A percentile compares a stretch with the other conserved stretches of the same genome.
phyloP scores from a whole-genome alignment of 2,113 vertebrate genomes.

The Pterophyllum scalare region DNA sequence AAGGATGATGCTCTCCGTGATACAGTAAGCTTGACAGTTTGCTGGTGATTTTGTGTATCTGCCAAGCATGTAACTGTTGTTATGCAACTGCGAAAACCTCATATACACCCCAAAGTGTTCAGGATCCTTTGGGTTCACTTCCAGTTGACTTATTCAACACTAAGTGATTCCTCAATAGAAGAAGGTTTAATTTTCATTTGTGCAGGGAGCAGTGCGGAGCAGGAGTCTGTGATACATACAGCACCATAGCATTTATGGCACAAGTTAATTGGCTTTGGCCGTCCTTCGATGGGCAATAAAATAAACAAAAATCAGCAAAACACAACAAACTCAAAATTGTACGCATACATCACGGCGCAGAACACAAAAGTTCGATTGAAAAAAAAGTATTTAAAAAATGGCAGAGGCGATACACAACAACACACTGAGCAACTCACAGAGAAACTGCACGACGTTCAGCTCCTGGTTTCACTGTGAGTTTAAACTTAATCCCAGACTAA shows the following conservation, averaged over 20 bases:
- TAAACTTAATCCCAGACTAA: neutral
- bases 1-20: neutral
- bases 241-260: neutral
- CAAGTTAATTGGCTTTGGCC: neutral
- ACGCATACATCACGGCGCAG: neutral
- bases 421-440: neutral
- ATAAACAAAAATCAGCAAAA: neutral
- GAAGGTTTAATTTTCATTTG: conserved; percentile 3
- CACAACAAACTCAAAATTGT: conserved; percentile 9
- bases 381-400: neutral
- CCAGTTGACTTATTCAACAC: neutral
- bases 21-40: neutral
- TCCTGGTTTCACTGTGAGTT: neutral
- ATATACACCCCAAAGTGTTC: neutral
- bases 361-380: neutral
- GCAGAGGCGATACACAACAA: neutral
- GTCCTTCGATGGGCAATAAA: conserved; percentile 11
- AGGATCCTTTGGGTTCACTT: neutral
- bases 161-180: neutral
- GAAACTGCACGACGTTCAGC: neutral
- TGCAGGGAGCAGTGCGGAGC: neutral
- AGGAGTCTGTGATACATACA: neutral
- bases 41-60: neutral
- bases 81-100: neutral
- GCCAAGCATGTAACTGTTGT: neutral